A percentile compares a stretch with the other conserved stretches of the same genome.
Conservation (phyloP, 2,888 invertebrate species). For the Brenthis ino region DNA sequence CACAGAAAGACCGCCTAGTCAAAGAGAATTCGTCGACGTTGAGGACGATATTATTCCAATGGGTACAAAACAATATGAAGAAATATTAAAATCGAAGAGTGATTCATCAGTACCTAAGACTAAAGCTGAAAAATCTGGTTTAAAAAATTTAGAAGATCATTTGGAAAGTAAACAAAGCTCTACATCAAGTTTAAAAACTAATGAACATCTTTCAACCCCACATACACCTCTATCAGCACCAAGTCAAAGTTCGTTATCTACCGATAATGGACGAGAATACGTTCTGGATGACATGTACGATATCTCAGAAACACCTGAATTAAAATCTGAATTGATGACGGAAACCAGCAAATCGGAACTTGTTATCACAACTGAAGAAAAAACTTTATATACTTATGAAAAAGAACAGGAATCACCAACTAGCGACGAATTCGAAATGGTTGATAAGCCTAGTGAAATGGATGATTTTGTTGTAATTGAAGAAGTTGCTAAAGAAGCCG, state of each 20-base stretch:
- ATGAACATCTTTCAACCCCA: slow-evolving; percentile 78
- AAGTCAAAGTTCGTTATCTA: slow-evolving; percentile 85
- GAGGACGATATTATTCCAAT: slow-evolving; percentile 71
- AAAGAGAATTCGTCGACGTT: slow-evolving; percentile 77
- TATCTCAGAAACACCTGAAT: slow-evolving; percentile 82
- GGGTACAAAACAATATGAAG: slow-evolving; percentile 74
- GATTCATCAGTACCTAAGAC: slow-evolving; percentile 79
- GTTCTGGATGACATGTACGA: slow-evolving; percentile 83
- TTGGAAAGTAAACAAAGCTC: slow-evolving; percentile 83
- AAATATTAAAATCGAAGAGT: slow-evolving; percentile 76
- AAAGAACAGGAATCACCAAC: slow-evolving; percentile 88
- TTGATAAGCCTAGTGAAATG: slow-evolving; percentile 92
- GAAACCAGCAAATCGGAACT: slow-evolving; percentile 82
- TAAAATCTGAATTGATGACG: slow-evolving; percentile 74
- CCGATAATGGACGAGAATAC: slow-evolving; percentile 85
- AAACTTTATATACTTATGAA: slow-evolving; percentile 74
- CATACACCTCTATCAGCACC: slow-evolving; percentile 84
- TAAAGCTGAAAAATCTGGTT: slow-evolving; percentile 67
- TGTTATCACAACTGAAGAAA: slow-evolving; percentile 84
- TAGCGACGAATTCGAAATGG: slow-evolving; percentile 93
- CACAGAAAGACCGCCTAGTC: slow-evolving; percentile 70
- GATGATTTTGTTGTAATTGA: slow-evolving; percentile 95
- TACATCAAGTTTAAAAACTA: slow-evolving; percentile 81
- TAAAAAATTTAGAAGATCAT: slow-evolving; percentile 68
- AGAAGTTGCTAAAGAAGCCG: slow-evolving; percentile 93